A percentile compares a stretch with the other conserved stretches of the same genome.
These are phyloP conservation scores for Menura novaehollandiae DNA, from an alignment of 2,113 vertebrate species.

Conservation along the genomic window DNA sequence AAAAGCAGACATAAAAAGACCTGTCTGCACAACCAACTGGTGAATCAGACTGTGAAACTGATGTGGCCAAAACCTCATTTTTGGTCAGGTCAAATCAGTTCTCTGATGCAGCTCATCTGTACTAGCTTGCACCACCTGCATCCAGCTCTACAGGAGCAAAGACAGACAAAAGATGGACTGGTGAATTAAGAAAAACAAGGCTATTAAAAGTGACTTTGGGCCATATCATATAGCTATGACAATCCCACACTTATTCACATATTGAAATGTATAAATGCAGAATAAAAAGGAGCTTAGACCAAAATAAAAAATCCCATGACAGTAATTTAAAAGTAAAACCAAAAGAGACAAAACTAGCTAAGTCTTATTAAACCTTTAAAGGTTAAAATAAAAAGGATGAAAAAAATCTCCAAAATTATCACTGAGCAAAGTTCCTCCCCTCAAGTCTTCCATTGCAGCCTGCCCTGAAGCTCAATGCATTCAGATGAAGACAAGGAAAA, in stretches of 20 bases:
- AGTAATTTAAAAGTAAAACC: background rate
- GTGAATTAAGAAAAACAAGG: background rate
- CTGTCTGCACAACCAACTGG: background rate
- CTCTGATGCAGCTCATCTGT: background rate
- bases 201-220: background rate
- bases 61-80: background rate
- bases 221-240: background rate
- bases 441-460: background rate
- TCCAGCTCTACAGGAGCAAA: background rate
- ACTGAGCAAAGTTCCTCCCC: background rate
- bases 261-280: background rate
- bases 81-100: background rate
- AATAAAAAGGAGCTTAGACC: background rate
- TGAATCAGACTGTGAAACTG: background rate
- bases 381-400: background rate
- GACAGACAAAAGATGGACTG: background rate
- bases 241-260: background rate
- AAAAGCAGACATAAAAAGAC: background rate
- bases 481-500: background rate
- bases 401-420: background rate
- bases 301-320: background rate
- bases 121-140: background rate
- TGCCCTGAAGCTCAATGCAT: background rate
- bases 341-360: background rate
- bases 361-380: background rate